These are phyloP conservation scores for Phytoseiulus persimilis DNA, from an alignment of 2,888 invertebrate genomes.

Conservation along the genomic window DNA sequence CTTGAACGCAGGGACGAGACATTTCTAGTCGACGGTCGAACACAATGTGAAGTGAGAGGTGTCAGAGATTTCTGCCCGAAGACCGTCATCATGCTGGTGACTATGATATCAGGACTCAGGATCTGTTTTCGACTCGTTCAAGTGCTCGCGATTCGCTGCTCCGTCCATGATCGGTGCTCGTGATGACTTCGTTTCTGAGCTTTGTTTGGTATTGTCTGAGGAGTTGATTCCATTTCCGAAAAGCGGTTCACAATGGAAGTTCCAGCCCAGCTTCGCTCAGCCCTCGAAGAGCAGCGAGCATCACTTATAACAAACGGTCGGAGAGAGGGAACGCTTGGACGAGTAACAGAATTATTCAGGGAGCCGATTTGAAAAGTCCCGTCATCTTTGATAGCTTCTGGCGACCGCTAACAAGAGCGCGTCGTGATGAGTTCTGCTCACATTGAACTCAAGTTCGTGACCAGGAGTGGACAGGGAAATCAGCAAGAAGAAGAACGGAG, in stretches of 20 bases:
- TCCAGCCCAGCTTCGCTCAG: background rate
- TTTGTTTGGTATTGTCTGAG: too few species aligned
- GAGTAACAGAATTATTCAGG: background rate
- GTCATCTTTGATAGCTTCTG: background rate
- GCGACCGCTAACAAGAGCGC: background rate
- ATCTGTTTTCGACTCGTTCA: background rate
- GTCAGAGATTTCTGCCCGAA: background rate
- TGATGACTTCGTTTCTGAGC: background rate
- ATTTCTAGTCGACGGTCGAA: too few species aligned
- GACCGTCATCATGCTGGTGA: background rate
- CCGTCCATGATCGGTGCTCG: background rate
- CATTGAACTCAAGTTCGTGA: background rate
- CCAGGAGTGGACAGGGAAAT: background rate
- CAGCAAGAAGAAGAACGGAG: background rate
- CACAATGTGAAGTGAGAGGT: background rate
- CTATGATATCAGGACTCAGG: background rate
- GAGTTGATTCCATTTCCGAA: too few species aligned
- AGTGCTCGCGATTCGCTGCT: background rate
- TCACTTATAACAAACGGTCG: background rate
- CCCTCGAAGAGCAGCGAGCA: background rate
- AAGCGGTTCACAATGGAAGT: background rate
- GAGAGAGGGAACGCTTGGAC: background rate
- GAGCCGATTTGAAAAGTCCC: background rate
- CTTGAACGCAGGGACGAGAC: background rate
- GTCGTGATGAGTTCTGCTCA: background rate